These are phyloP conservation scores for Picus viridis DNA, from an alignment of 2,797 vertebrate genomes.

Conservation along the genomic window DNA sequence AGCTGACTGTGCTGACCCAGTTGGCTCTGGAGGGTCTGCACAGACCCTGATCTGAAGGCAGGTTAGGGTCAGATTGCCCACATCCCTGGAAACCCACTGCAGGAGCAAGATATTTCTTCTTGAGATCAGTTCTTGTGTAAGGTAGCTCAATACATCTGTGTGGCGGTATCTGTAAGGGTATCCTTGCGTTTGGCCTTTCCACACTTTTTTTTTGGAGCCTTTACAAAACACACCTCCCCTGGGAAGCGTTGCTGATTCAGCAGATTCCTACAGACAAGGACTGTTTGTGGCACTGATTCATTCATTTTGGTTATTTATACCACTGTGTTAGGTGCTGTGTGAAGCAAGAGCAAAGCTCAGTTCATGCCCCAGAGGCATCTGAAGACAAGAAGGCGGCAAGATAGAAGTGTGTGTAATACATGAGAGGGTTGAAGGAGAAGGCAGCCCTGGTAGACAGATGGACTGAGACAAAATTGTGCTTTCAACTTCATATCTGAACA, in stretches of 20 bases:
- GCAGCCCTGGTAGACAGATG: neutral
- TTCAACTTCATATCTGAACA: neutral
- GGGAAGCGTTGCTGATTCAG: conserved; percentile 62
- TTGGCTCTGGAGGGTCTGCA: neutral
- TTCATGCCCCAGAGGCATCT: conserved; percentile 13
- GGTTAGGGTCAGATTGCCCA: neutral
- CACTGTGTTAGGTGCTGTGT: conserved; percentile 7
- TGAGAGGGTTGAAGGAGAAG: neutral
- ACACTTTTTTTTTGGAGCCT: neutral
- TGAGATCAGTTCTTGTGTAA: neutral
- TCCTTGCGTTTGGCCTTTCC: neutral
- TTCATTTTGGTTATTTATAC: conserved; percentile 31
- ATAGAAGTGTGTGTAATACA: neutral
- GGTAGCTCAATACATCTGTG: neutral
- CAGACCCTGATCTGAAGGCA: neutral
- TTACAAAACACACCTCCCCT: neutral
- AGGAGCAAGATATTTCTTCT: neutral
- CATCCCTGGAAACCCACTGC: neutral
- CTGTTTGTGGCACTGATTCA: conserved; percentile 62
- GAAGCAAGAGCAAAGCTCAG: conserved; percentile 27
- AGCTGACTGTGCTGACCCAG: neutral
- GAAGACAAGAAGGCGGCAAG: neutral
- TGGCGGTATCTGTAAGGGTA: neutral
- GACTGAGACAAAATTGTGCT: neutral
- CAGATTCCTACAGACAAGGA: conserved; percentile 58